Evolutionary conservation across 2,888 invertebrate species (phyloP).

Genomic region (Bursaphelenchus okinawaensis): DNA sequence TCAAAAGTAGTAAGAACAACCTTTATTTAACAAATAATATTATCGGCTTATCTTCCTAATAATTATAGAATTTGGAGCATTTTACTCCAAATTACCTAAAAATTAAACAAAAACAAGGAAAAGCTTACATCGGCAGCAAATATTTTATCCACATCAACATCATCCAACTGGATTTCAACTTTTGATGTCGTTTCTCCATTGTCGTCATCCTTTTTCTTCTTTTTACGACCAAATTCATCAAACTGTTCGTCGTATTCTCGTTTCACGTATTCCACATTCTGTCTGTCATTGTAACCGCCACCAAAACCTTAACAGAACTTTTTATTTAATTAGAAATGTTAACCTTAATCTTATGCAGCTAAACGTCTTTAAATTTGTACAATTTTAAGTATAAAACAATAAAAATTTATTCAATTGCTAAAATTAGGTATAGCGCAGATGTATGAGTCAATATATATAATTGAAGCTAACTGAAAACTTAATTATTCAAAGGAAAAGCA

Average conservation of each 20-base stretch:
- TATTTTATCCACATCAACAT: neutral
- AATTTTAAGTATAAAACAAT: neutral
- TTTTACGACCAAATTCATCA: constrained; percentile 68
- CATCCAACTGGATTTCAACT: constrained; percentile 11
- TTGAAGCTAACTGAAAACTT: too few species aligned
- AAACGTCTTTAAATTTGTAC: neutral
- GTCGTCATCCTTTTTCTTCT: constrained; percentile 32
- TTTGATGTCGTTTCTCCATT: constrained; percentile 2
- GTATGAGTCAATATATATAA: too few species aligned
- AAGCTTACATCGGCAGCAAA: neutral
- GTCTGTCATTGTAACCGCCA: constrained; percentile 63
- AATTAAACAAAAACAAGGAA: neutral
- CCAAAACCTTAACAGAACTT: constrained; percentile 59
- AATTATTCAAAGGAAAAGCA: too few species aligned
- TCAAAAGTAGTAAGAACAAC: too few species aligned
- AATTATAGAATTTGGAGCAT: too few species aligned
- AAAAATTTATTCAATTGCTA: too few species aligned
- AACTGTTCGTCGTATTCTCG: constrained; percentile 83
- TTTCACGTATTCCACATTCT: constrained; percentile 81
- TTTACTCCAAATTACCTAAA: neutral
- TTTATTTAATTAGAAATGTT: too few species aligned
- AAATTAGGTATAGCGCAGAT: too few species aligned
- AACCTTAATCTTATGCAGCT: neutral
- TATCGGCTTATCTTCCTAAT: too few species aligned
- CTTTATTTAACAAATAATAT: too few species aligned